Evolutionary conservation across 2,888 invertebrate species (phyloP), one percentile per base, ranked within the genome.

Genomic region (Lissocephala sabroskyi): DNA sequence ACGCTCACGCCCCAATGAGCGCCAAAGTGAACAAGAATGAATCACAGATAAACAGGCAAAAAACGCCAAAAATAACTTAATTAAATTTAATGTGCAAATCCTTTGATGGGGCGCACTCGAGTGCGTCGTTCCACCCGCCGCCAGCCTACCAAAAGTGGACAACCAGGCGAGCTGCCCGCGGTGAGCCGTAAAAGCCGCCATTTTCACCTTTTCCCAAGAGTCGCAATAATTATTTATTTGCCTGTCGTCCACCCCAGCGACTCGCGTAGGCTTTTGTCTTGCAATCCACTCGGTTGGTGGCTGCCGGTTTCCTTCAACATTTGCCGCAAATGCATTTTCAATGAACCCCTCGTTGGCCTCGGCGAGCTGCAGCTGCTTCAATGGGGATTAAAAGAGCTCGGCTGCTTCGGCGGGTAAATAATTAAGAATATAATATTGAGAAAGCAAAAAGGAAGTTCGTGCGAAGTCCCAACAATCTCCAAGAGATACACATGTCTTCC

Each of bases 401-500:
- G n/a, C n/a, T 32, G 36, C 29, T 11, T 26, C 37, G 29, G 10
- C 11, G 13, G 17, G 19, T 17, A 39, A 35, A 14, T 35, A 18
- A 44, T 16, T 3, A 33, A 32, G 23, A 23, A 32, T 23, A 43
- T 45, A 44, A 57, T 53, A 45, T 39, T 45, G 45, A 52, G 52
- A 44, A 57, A 51, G 59, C 70, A 65, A 70, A 71, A 71, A 70
- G 65, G 70, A 71, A 74, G 74, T 70, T 65, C 70, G 70, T 65
- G 70, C 74, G 52, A 62, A 65, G 63, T n/a, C n/a, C 65, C 62
- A 65, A 58, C 50, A 23, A 42, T 41, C n/a, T n/a, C n/a, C n/a
- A n/a, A n/a, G n/a, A n/a, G n/a, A n/a, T n/a, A n/a, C n/a, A n/a
- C n/a, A n/a, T n/a, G n/a, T n/a, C n/a, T n/a, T n/a, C n/a, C n/a